Base-by-base conservation (phyloP, 2,888 invertebrate species). In the Clusia tigrina region DNA sequence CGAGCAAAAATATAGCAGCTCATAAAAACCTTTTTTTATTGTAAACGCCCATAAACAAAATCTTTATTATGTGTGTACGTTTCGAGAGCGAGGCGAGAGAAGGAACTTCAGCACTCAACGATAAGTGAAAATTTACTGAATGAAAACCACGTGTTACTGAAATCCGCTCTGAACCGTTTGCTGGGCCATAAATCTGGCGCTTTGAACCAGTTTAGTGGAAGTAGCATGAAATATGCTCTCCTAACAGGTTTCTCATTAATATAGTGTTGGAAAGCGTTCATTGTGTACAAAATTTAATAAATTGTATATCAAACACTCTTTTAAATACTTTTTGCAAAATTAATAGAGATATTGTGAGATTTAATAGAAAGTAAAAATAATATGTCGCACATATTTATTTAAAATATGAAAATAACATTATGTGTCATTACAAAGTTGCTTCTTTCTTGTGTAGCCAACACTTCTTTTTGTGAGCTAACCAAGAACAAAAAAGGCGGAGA, bases 11-110 rank as follows among this genome's bases (percentile, higher is more conserved):
- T 32, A 70, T 65, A 66, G 52, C 60, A 60, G 54, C 63, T 67
- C 70, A 66, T 71, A 66, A 70, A 71, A 72, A 67, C 70, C 67
- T 62, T 65, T 58, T 62, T 55, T 12, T 38, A 76, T 76, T 74
- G 82, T 80, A 74, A 79, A 81, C 81, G 81, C 81, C 81, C 81
- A 81, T 81, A 81, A 81, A 82, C 79, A 81, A 82, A 78, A 65
- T 68, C 67, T 63, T 76, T 77, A 68, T 74, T 71, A 69, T 66
- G 53, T 62, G 58, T 42, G 58, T 32, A 54, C 46, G 42, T 10
- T 25, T 18, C 20, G 59, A 53, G 52, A 60, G 64, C 54, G 71
- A 65, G 59, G 59, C 62, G 61, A 62, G 68, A 72, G 64, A n/a
- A n/a, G 66, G 67, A 55, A 57, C 46, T 58, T 62, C 25, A 26